Evolutionary conservation across 1,140 invertebrate genomes (phyloP), one percentile per base, ranked within the genome.

Genomic region (Drosophila carrolli): DNA sequence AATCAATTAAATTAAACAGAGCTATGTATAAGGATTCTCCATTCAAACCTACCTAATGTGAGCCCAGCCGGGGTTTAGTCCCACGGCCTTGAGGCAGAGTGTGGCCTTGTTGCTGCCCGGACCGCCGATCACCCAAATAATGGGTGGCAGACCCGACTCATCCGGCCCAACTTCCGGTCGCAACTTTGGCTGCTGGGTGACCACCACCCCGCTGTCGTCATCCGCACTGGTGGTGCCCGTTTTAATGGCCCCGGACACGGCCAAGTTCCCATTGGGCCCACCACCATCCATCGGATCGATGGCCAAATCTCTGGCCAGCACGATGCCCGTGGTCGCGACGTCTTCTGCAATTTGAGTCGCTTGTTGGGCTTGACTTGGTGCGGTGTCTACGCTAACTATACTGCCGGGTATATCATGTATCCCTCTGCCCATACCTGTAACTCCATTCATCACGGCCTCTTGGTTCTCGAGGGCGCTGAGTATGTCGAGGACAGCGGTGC

Each of bases 81-180:
- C 84, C 0, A 96, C 93, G 0, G 95, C 96, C 77, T 95, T 94
- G 32, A 94, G 93, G 86, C 96, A 97, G 13, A 97, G 91, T 0
- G 93, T 93, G 11, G 95, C 95, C 91, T 97, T 97, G 70, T 94
- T 94, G 78, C 96, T 96, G 32, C 97, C 97, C 0, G 97, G 97
- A 14, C 96, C 96, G 46, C 96, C 96, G 71, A 97, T 96, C 0
- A 97, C 95, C 96, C 96, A 97, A 53, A 97, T 94, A 35, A 96
- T 94, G 7, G 94, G 93, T 0, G 96, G 95, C 35, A 89, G 50
- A 0, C 14, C 23, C 83, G 78, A 77, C 7, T 67, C 73, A 16
- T 85, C 61, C 3, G 82, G 19, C 38, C 32, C 89, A 4, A 89
- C 92, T 63, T 93, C 93, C 4, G 75, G 46, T 5, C 59, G 72